Conservation (phyloP, 2,113 vertebrate species). For the Colossoma macropomum region DNA sequence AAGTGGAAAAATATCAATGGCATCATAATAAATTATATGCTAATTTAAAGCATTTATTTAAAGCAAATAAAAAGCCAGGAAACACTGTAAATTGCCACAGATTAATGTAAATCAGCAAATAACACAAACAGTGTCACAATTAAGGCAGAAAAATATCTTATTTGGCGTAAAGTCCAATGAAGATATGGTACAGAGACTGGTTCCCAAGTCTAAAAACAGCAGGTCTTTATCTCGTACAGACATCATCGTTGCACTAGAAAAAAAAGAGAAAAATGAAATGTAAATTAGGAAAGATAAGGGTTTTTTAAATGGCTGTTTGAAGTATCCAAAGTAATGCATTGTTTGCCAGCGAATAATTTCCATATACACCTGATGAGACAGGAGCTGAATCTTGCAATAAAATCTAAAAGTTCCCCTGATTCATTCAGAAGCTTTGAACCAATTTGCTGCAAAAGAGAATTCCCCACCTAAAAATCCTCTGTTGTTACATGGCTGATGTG, state of each 20-base stretch:
- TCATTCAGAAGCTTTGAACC: not conserved
- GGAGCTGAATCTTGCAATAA: not conserved
- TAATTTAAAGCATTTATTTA: no score
- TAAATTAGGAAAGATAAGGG: not conserved
- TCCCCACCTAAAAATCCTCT: no score
- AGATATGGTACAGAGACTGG: not conserved
- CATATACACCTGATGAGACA: not conserved
- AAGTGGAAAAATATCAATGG: no score
- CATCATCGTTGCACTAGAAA: constrained; percentile 74
- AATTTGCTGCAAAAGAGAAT: not conserved
- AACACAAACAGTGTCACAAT: not conserved
- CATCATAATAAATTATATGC: no score
- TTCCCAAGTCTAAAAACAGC: not conserved
- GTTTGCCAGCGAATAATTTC: not conserved
- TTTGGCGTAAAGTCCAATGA: not conserved
- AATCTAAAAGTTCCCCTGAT: not conserved
- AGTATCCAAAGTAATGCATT: not conserved
- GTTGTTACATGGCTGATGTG: not conserved
- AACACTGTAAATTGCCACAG: not conserved
- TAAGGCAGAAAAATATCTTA: not conserved
- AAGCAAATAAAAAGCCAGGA: not conserved
- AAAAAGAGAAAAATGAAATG: not conserved
- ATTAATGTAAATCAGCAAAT: not conserved
- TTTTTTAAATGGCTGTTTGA: not conserved
- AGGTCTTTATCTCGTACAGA: constrained; percentile 67